Conservation (phyloP, 1,140 invertebrate species). For the Ctenoplectra terminalis region DNA sequence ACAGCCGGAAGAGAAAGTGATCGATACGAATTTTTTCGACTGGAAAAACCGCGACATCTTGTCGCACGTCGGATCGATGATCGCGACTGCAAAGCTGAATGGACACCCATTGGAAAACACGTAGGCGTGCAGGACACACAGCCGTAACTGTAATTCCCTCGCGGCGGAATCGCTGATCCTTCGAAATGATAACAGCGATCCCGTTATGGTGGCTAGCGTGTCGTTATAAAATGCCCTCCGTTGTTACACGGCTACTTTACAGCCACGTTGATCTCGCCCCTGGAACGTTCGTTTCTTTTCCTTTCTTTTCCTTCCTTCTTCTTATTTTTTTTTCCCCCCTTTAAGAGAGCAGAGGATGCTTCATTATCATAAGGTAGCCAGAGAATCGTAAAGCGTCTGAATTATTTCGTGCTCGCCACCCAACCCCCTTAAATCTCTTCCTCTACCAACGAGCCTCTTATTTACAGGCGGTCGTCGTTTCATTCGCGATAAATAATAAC, state of each 20-base stretch:
- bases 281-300: background rate
- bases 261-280: slow-evolving; percentile 5
- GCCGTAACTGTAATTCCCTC: slow-evolving; percentile 30
- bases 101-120: slow-evolving; percentile 14
- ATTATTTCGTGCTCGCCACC: slow-evolving; percentile 23
- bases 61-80: slow-evolving; percentile 54
- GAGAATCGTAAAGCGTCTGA: slow-evolving; percentile 30
- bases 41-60: slow-evolving; percentile 37
- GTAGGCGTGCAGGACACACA: slow-evolving; percentile 29
- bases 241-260: slow-evolving; percentile 28
- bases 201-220: slow-evolving; percentile 17
- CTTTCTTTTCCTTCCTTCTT: background rate
- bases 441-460: background rate
- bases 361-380: slow-evolving; percentile 28
- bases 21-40: slow-evolving; percentile 13
- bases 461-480: slow-evolving; percentile 5
- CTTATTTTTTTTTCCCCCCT: background rate
- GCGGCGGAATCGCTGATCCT: slow-evolving; percentile 19
- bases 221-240: background rate
- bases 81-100: slow-evolving; percentile 18
- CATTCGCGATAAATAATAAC: slow-evolving; percentile 40
- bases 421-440: slow-evolving; percentile 26
- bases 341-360: background rate
- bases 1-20: slow-evolving; percentile 70
- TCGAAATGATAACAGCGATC: slow-evolving; percentile 20